These are phyloP conservation scores for Ganaspis sp. DNA, from an alignment of 1,140 invertebrate genomes.

Conservation along the genomic window DNA sequence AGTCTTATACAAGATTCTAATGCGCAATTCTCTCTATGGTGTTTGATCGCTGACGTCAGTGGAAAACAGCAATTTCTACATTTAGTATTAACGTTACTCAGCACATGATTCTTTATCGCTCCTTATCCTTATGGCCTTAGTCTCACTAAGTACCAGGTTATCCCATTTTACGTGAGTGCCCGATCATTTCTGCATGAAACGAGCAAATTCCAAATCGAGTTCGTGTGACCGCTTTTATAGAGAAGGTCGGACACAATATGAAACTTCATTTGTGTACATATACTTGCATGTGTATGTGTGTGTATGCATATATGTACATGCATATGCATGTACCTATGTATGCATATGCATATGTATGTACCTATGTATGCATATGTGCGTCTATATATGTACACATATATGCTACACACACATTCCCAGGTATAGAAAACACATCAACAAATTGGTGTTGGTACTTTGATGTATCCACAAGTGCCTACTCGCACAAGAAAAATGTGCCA, in stretches of 20 bases:
- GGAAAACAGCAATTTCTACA: not conserved
- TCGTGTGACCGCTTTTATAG: not conserved
- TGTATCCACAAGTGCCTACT: no score
- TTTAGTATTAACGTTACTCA: slow-evolving; percentile 30
- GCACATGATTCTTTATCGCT: slow-evolving; percentile 15
- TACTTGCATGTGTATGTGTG: not conserved
- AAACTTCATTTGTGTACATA: not conserved
- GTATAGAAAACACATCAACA: no score
- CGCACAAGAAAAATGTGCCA: slow-evolving; percentile 50
- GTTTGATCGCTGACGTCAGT: slow-evolving; percentile 3
- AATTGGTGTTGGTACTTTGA: no score
- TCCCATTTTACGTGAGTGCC: slow-evolving; percentile 15
- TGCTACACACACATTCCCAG: no score
- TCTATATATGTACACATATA: no score
- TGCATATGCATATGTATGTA: no score
- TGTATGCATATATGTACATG: not conserved
- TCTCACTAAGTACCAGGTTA: not conserved
- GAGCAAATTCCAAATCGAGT: not conserved
- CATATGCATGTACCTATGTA: no score
- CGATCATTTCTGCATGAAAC: not conserved
- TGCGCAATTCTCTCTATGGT: not conserved
- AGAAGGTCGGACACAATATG: slow-evolving; percentile 1
- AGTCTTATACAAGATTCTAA: not conserved
- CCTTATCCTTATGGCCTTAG: slow-evolving; percentile 26
- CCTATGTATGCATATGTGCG: no score